A percentile compares a stretch with the other conserved stretches of the same genome.
phyloP scores from a whole-genome alignment of 2,113 vertebrate genomes.

The Tonatia bakeri region DNA sequence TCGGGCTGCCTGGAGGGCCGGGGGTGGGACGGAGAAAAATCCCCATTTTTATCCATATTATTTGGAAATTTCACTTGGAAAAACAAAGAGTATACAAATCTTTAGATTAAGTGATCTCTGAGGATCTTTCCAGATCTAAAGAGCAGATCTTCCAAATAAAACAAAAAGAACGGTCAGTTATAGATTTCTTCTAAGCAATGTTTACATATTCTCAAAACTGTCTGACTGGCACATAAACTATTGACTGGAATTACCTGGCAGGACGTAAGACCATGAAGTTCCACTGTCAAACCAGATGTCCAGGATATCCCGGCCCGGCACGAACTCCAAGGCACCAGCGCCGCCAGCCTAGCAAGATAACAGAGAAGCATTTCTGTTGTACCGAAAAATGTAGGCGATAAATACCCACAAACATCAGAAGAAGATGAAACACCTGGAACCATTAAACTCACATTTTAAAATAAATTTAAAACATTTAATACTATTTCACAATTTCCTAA shows the following conservation, averaged over 20 bases:
- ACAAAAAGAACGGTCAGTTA: not conserved
- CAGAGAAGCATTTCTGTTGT: not conserved
- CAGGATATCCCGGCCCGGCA: slow-evolving; percentile 90
- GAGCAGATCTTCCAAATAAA: not conserved
- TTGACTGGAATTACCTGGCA: slow-evolving; percentile 85
- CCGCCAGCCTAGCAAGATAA: slow-evolving; percentile 79
- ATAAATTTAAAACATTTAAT: not conserved
- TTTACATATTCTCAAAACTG: not conserved
- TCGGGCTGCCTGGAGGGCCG: not conserved
- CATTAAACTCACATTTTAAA: not conserved
- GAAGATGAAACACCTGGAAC: not conserved
- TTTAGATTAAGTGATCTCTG: not conserved
- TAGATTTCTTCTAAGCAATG: not conserved
- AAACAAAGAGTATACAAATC: not conserved
- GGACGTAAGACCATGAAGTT: slow-evolving; percentile 92
- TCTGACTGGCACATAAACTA: not conserved
- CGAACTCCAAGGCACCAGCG: slow-evolving; percentile 82
- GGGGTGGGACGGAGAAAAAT: not conserved
- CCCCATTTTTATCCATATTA: not conserved
- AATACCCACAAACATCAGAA: not conserved
- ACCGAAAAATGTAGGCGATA: not conserved
- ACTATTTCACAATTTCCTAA: not conserved
- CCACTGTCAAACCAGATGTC: slow-evolving; percentile 99
- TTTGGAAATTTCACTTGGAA: not conserved
- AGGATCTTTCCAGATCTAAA: not conserved